Evolutionary conservation across 35 echinoderm and acorn worm genomes (phyloP).

Genomic region (Stichopus chloronotus): DNA sequence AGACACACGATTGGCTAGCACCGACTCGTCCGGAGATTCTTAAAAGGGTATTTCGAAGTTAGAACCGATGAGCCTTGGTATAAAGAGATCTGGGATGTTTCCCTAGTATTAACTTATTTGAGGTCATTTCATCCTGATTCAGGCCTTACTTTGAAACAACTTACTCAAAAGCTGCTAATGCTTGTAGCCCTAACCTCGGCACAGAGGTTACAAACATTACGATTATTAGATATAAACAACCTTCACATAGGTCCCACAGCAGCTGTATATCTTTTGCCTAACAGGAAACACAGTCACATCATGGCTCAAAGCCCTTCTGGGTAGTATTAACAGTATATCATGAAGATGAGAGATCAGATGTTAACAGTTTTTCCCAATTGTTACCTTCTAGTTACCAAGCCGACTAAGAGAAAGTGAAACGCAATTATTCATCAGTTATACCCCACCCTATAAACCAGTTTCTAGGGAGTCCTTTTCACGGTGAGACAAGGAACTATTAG

Average conservation of each 20-base stretch:
- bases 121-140: too few species aligned
- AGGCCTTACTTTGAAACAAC: too few species aligned
- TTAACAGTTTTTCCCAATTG: neutral
- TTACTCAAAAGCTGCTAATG: neutral
- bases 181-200: slow-evolving; percentile 22
- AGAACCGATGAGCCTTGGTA: slow-evolving; percentile 24
- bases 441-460: neutral
- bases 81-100: neutral
- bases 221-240: neutral
- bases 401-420: slow-evolving; percentile 12
- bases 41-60: slow-evolving; percentile 23
- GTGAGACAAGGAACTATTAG: slow-evolving; percentile 32
- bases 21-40: neutral
- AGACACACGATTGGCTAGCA: neutral
- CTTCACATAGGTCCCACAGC: neutral
- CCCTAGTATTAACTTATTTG: too few species aligned
- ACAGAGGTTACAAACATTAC: neutral
- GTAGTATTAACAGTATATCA: neutral
- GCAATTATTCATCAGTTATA: slow-evolving; percentile 25
- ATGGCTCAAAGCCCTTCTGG: neutral
- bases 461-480: slow-evolving; percentile 10
- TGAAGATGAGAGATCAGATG: too few species aligned
- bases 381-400: slow-evolving; percentile 12
- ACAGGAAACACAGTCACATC: neutral
- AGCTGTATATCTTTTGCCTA: too few species aligned